A percentile compares a stretch with the other conserved stretches of the same genome.
These are phyloP conservation scores for Phytoseiulus persimilis DNA, from an alignment of 2,888 invertebrate genomes.

Conservation along the genomic window DNA sequence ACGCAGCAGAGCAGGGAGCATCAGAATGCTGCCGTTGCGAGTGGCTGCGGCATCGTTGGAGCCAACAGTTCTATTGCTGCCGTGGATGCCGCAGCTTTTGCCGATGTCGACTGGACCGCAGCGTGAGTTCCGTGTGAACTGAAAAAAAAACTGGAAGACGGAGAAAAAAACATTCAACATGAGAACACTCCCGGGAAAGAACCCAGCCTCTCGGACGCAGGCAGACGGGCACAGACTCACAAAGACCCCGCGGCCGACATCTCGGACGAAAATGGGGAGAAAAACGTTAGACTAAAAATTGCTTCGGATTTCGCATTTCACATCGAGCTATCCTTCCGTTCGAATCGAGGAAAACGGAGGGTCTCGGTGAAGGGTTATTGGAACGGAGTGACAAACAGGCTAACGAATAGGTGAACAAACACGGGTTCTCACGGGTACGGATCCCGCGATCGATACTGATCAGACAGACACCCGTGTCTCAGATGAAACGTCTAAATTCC, in stretches of 20 bases:
- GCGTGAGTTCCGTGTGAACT: slow-evolving; percentile 5
- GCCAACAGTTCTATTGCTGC: too few species aligned
- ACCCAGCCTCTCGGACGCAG: not conserved
- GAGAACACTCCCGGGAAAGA: not conserved
- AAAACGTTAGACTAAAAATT: not conserved
- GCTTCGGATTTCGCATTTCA: not conserved
- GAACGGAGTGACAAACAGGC: not conserved
- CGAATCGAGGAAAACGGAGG: not conserved
- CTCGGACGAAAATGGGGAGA: not conserved
- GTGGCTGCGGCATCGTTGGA: not conserved
- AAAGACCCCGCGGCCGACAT: not conserved
- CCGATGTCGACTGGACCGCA: not conserved
- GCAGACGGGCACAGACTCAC: not conserved
- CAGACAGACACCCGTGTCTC: too few species aligned
- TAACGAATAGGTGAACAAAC: too few species aligned
- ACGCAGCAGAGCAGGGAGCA: not conserved
- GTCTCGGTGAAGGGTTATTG: not conserved
- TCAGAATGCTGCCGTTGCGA: not conserved
- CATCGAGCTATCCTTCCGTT: not conserved
- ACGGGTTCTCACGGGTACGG: too few species aligned
- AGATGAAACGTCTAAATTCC: too few species aligned
- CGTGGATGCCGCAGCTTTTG: not conserved
- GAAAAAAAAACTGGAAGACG: not conserved
- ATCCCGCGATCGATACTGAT: too few species aligned
- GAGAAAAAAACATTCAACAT: not conserved